These are phyloP conservation scores for Hylyphantes graminicola DNA, from an alignment of 1,140 invertebrate species.

Conservation along the genomic window DNA sequence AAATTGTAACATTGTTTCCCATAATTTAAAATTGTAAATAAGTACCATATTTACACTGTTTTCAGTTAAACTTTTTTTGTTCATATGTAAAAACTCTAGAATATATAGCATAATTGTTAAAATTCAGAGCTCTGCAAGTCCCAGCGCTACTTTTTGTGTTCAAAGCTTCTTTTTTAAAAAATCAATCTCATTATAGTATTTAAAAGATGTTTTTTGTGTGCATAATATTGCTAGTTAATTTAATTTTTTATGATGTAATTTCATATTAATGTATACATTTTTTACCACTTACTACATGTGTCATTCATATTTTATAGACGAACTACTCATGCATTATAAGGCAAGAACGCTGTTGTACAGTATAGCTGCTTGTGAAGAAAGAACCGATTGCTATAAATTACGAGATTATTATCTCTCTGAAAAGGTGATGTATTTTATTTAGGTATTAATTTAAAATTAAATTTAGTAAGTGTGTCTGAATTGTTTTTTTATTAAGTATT, in stretches of 20 bases:
- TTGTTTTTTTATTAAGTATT: not conserved
- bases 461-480: not conserved
- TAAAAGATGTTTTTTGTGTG: not conserved
- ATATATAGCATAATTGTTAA: too few species aligned
- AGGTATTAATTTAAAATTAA: not conserved
- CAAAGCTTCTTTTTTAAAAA: too few species aligned
- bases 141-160: too few species aligned
- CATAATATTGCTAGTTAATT: not conserved
- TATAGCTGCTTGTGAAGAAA: conserved; percentile 25
- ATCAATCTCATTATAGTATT: too few species aligned
- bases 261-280: not conserved
- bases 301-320: not conserved
- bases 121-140: too few species aligned
- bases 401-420: conserved; percentile 9
- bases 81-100: too few species aligned
- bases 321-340: conserved; percentile 10
- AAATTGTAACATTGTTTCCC: too few species aligned
- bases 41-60: too few species aligned
- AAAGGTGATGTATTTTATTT: conserved; percentile 20
- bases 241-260: not conserved
- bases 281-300: not conserved
- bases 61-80: too few species aligned
- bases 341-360: conserved; percentile 29
- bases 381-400: conserved; percentile 1
- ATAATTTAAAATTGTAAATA: too few species aligned